Evolutionary conservation across 2,797 vertebrate species (phyloP), one percentile per base, ranked within the genome.

Genomic region (Typhlichthys eigenmanni): DNA sequence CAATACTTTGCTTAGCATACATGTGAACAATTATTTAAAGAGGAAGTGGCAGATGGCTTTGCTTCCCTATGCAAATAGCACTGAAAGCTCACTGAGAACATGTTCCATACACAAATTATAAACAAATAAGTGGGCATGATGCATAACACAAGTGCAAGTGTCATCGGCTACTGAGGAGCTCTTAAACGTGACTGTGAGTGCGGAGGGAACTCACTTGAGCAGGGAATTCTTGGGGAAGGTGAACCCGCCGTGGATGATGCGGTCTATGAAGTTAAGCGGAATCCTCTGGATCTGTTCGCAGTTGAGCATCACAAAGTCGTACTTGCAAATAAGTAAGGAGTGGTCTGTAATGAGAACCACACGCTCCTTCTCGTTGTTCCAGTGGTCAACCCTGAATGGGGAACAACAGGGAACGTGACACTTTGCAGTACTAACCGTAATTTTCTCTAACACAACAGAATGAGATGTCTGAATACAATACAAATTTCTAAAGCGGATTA

Each of bases 281-380:
- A 95, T 73, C 62, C 85, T 84, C 61, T 94, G 92, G 16, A 91
- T 69, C 47, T 92, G 86, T 10, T 95, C 92, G 66, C 90, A 95
- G 61, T 73, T 85, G 13, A 93, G 84, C 92, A 94, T 90, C 72
- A 95, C 85, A 50, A 95, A 95, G 84, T 94, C 91, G 0, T 94
- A 95, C 79, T 94, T 95, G 87, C 90, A 95, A 76, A 96, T 61
- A 62, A 95, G 81, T 1, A 95, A 89, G 1, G 76, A 87, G 58
- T 74, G 85, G 3, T 92, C 84, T 2, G 92, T 90, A 71, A 96
- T 81, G 16, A 94, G 10, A 58, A 91, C 69, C 0, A 93, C 52
- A 0, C 92, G 91, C 72, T 96, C 94, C 66, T 91, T 93, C 67
- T 95, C 93, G 1, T 95, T 95, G 88, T 95, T 96, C 95, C 95